phyloP scores from a whole-genome alignment of 2,888 invertebrate species.

The Philhelius pedissequus region DNA sequence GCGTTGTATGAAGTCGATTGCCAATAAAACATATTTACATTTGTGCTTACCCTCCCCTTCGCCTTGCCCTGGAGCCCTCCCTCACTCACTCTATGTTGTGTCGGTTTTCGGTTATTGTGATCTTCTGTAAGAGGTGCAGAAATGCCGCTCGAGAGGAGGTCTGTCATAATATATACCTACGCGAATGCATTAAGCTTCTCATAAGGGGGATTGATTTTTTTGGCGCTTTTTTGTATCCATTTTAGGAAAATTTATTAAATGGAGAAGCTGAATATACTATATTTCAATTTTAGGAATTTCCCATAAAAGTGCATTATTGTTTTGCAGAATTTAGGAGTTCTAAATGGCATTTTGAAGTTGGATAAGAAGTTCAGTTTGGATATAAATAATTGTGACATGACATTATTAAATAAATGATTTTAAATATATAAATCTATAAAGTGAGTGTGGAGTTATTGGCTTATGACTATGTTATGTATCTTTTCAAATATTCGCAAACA shows the following conservation, averaged over 20 bases:
- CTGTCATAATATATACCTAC: too few species aligned
- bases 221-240: neutral
- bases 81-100: neutral
- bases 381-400: slow-evolving; percentile 51
- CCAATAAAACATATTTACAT: slow-evolving; percentile 68
- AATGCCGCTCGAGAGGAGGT: slow-evolving; percentile 35
- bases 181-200: slow-evolving; percentile 55
- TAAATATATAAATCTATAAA: slow-evolving; percentile 33
- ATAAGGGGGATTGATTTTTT: slow-evolving; percentile 28
- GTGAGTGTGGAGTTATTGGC: slow-evolving; percentile 46
- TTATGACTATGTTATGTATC: too few species aligned
- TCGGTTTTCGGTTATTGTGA: neutral
- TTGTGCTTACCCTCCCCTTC: slow-evolving; percentile 27
- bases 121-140: slow-evolving; percentile 40
- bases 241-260: slow-evolving; percentile 52
- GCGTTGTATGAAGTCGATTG: slow-evolving; percentile 58
- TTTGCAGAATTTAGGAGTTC: neutral
- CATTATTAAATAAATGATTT: neutral
- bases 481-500: too few species aligned
- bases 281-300: slow-evolving; percentile 14
- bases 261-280: slow-evolving; percentile 31
- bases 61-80: neutral
- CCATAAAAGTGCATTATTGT: slow-evolving; percentile 63
- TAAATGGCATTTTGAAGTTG: neutral
- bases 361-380: neutral